Base-by-base conservation (phyloP, 2,797 vertebrate genomes). In the Thamnophis elegans region DNA sequence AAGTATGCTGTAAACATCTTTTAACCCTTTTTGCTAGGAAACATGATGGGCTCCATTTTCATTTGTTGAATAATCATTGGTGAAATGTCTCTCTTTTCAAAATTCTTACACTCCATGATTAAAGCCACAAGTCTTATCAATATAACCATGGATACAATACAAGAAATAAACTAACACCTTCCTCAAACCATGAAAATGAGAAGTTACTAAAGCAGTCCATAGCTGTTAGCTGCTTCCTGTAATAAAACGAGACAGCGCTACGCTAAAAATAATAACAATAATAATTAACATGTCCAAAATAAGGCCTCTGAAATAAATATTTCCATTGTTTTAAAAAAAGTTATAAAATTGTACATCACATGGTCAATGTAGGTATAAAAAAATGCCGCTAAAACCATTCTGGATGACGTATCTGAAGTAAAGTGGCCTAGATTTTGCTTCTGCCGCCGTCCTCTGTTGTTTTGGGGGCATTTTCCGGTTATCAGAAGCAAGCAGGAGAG, bases 381-480 rank as follows among this genome's bases (percentile, higher is more conserved):
- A 82, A 98, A 97, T 96, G 95, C 94, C 94, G 97, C 98, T 99
- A 99, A 99, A 98, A 99, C 98, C 98, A 99, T 99, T 97, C 99
- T 97, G 97, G 98, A 99, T 96, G 98, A 99, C 20, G 98, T 98
- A 96, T 99, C 99, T 97, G 99, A 98, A 95, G 98, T 98, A 98
- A 99, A 99, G 97, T 99, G 99, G 97, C 99, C 99, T 89, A 99
- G 97, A 96, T 99, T 99, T 95, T 99, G 99, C 98, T 99, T 99
- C 97, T 99, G 99, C 92, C 98, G 98, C 78, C 99, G 99, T 92
- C 98, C 99, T 96, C 99, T 98, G 95, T 99, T 99, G 97, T 99
- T 99, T 96, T 99, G 99, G 16, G 99, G 99, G 96, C 99, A 99
- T 98, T 99, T 99, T 99, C 98, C 99, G 99, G 97, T 96, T 93